Evolutionary conservation across 2,797 vertebrate genomes (phyloP), one percentile per base, ranked within the genome.

Genomic region (Gadopsis bispinosus): DNA sequence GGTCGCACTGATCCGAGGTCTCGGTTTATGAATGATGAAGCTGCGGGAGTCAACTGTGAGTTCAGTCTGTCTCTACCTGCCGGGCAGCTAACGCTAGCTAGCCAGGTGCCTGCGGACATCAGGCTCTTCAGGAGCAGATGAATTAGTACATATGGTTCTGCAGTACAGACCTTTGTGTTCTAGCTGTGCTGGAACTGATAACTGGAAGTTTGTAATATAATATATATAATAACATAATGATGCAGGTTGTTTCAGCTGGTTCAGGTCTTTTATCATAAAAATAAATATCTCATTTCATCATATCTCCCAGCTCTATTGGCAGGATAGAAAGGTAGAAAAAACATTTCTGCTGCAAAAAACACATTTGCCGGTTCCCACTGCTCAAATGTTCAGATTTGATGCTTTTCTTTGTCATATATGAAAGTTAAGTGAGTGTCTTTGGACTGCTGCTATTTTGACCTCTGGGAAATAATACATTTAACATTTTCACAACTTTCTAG

Each of bases 371-470:
- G 9, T 31, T 7, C 20, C 20, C 26, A 2, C 37, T 48, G 22
- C 19, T 60, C n/a, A 69, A 62, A 47, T n/a, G 41, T 43, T 29
- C 4, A 0, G 4, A 39, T 43, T 45, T 47, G 37, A 43, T 39
- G n/a, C n/a, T 37, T 70, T 58, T 58, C 31, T 63, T 68, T 55
- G 22, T 51, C 59, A 19, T 6, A 41, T 41, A 47, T 54, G 9
- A 55, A 48, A 29, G 4, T 51, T 41, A 19, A 17, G 6, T 9
- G 6, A 26, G 17, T 2, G 13, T 54, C 8, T 53, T 51, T 51
- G 1, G 45, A n/a, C 9, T 11, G 55, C 33, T 39, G 33, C 56
- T 14, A 71, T 12, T 54, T 56, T 56, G 39, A 10, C 16, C 22
- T 51, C 16, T 65, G 50, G n/a, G 16, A 51, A 71, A 58, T 33